These are phyloP conservation scores for Darevskia mixta DNA, from an alignment of 2,797 vertebrate genomes.

Conservation along the genomic window DNA sequence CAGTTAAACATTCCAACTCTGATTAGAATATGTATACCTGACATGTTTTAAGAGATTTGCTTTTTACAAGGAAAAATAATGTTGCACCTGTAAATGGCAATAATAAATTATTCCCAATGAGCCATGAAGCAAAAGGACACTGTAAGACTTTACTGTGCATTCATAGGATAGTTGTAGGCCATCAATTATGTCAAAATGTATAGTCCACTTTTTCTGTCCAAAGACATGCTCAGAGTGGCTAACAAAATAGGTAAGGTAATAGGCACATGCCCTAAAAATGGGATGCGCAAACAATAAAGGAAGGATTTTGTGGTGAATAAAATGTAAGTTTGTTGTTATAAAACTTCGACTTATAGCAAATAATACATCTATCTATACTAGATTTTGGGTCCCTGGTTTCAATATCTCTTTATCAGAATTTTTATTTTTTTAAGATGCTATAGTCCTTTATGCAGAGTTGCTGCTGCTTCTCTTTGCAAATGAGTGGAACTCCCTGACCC, in stretches of 20 bases:
- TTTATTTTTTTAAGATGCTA: background rate
- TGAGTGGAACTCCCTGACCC: background rate
- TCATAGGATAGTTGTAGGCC: background rate
- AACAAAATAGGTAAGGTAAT: background rate
- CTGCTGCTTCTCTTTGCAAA: background rate
- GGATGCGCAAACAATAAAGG: too few species aligned
- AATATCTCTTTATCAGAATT: background rate
- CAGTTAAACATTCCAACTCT: background rate
- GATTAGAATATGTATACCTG: background rate
- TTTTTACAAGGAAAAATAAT: background rate
- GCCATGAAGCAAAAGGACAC: background rate
- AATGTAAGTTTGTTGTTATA: background rate
- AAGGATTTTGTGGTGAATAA: background rate
- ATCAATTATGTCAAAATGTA: background rate
- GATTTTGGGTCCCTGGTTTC: background rate
- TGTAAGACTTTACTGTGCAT: background rate
- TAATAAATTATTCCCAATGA: too few species aligned
- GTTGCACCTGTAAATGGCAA: background rate
- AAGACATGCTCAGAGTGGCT: background rate
- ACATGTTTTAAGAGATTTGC: background rate
- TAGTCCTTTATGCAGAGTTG: background rate
- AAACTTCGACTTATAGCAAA: conserved; percentile 6
- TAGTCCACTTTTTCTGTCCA: background rate
- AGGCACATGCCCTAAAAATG: background rate
- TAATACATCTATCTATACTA: background rate